Evolutionary conservation across 2,888 invertebrate genomes (phyloP).

Genomic region (Orthosia incerta): DNA sequence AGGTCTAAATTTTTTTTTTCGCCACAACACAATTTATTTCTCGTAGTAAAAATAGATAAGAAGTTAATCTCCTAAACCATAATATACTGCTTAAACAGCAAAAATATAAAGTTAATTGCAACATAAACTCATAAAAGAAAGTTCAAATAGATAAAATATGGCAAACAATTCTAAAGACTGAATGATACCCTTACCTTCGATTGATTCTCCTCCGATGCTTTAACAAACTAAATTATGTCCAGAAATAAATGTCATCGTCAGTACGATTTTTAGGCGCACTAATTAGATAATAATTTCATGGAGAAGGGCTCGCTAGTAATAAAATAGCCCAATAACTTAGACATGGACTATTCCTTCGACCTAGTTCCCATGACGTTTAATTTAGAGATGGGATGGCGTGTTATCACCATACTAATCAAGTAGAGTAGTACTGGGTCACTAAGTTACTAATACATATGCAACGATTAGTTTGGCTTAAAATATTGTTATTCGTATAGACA

Average conservation of each 20-base stretch:
- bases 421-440: conserved; percentile 43
- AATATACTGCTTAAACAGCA: conserved; percentile 63
- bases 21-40: conserved; percentile 69
- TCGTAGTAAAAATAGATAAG: conserved; percentile 26
- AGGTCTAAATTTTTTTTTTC: conserved; percentile 73
- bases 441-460: background rate
- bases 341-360: conserved; percentile 84
- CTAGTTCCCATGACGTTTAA: conserved; percentile 86
- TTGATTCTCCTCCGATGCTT: conserved; percentile 77
- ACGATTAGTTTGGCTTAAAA: background rate
- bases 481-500: background rate
- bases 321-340: conserved; percentile 76
- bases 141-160: conserved; percentile 88
- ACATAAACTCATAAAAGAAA: conserved; percentile 76
- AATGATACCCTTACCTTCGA: conserved; percentile 82
- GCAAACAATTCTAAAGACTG: conserved; percentile 82
- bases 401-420: conserved; percentile 56
- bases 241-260: conserved; percentile 76
- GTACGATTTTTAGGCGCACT: conserved; percentile 66
- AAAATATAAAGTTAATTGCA: conserved; percentile 67
- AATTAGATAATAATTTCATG: conserved; percentile 69
- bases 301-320: conserved; percentile 69
- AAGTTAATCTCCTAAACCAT: conserved; percentile 50
- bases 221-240: conserved; percentile 70
- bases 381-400: conserved; percentile 65